Base-by-base conservation (phyloP, 1,140 invertebrate species). In the Drosophila nigromelanica region DNA sequence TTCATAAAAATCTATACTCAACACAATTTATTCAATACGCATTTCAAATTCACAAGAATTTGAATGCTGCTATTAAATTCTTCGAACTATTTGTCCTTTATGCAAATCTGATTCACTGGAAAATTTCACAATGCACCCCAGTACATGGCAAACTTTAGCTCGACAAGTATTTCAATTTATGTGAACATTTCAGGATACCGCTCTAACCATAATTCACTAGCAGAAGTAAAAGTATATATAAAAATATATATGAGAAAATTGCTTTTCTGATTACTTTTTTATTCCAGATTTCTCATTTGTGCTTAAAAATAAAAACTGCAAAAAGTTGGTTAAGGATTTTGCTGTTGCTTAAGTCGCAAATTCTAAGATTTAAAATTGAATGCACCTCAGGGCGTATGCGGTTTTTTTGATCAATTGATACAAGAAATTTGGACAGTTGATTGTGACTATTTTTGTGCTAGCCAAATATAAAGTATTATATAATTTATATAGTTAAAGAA, bases 221-320 rank as follows among this genome's bases (percentile, higher is more conserved):
- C 43, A 45, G 7, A 18, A 12, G 5, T 21, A 8, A 43, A 15
- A 18, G 14, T 35, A 52, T 18, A 18, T 7, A n/a, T 5, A n/a
- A 11, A 14, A n/a, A 2, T 5, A 40, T 12, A 40, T n/a, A 40
- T 45, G 43, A 10, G 15, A 45, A 45, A 52, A 35, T 35, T 52
- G 30, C 30, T 52, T 52, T 40, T 40, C 30, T 51, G 48, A 52
- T 52, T 52, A 52, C 8, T 14, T 52, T 52, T 37, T 52, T 30
- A 52, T 52, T 11, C 14, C 6, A 14, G 14, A 40, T 14, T n/a
- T 5, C 12, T 40, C 14, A n/a, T 14, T 40, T n/a, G 12, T 40
- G 50, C 27, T 35, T 51, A 35, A 15, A 51, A 51, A 51, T 24
- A 48, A 27, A 14, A 11, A 30, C 15, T 15, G 27, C 6, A 14